phyloP scores from a whole-genome alignment of 2,113 vertebrate genomes.

The Carassius auratus region DNA sequence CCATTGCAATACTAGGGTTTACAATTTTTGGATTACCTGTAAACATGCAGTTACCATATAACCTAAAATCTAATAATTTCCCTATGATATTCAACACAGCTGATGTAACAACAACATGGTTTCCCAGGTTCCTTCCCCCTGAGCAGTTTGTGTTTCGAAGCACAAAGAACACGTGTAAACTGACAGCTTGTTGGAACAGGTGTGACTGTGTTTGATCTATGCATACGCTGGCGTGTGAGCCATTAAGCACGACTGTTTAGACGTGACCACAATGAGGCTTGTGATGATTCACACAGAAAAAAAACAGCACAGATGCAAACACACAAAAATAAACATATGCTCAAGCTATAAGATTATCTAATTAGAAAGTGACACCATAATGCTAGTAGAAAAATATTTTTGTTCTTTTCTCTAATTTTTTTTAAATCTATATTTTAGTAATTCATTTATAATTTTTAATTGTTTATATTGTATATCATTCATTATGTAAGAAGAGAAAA shows the following conservation, averaged over 20 bases:
- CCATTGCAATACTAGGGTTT: background rate
- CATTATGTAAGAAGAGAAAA: too few species aligned
- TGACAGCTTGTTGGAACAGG: slow-evolving; percentile 43
- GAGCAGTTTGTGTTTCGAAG: slow-evolving; percentile 6
- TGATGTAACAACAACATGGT: background rate
- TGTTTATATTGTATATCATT: too few species aligned
- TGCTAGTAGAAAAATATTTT: background rate
- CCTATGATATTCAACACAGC: background rate
- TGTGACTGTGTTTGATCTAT: slow-evolving; percentile 42
- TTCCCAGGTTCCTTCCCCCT: background rate
- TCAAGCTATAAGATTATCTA: background rate
- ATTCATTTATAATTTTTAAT: background rate
- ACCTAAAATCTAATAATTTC: background rate
- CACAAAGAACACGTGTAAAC: slow-evolving; percentile 19
- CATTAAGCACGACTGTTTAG: slow-evolving; percentile 11
- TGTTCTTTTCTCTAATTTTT: background rate
- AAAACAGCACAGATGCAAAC: background rate
- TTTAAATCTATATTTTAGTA: background rate
- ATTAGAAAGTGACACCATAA: slow-evolving; percentile 19
- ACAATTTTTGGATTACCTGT: background rate
- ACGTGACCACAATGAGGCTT: slow-evolving; percentile 20
- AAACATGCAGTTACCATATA: background rate
- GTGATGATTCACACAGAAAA: slow-evolving; percentile 19
- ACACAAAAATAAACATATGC: slow-evolving; percentile 14
- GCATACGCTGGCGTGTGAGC: background rate